Base-by-base conservation (phyloP, 2,113 vertebrate species). In the Nothoprocta perdicaria region DNA sequence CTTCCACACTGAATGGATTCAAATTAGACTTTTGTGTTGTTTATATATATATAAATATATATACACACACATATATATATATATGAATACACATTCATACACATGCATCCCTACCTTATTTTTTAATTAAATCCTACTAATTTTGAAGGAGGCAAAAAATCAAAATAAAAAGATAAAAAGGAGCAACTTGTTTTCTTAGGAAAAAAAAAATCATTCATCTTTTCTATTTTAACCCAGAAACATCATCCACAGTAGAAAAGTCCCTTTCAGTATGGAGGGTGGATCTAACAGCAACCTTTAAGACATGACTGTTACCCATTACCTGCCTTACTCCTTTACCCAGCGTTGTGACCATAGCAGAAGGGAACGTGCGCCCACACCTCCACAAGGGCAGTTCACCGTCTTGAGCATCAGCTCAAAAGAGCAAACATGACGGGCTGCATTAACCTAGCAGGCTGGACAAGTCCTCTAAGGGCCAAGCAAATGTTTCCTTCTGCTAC, bases 221-320 rank as follows among this genome's bases (percentile, higher is more conserved):
- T 68, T 67, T 27, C 38, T 4, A 69, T 57, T 80, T 89, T 60
- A 61, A 35, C 4, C 22, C 68, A 80, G 45, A 66, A 58, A 74
- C 5, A 4, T 23, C 55, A 90, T 29, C 14, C 27, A 80, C 21
- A 52, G 21, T 74, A 6, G 58, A 46, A 33, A 83, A 63, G 24
- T 72, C 35, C 73, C 62, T 27, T 33, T 71, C 41, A 88, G 35
- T 21, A 62, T 45, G 45, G 26, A 55, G 7, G 10, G 38, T 50
- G 4, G 31, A 80, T 85, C 68, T 77, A 80, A 55, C 73, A 86
- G 55, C 26, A 74, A 55, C 63, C 27, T 76, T 82, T 80, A 82
- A 76, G 72, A 85, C 26, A 7, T 46, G 76, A 52, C 43, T 89
- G 67, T 60, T 78, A 77, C 0, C 19, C 38, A 23, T 73, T 68